Base-by-base conservation (phyloP, 2,888 invertebrate species). In the Oxyscelio sp. region DNA sequence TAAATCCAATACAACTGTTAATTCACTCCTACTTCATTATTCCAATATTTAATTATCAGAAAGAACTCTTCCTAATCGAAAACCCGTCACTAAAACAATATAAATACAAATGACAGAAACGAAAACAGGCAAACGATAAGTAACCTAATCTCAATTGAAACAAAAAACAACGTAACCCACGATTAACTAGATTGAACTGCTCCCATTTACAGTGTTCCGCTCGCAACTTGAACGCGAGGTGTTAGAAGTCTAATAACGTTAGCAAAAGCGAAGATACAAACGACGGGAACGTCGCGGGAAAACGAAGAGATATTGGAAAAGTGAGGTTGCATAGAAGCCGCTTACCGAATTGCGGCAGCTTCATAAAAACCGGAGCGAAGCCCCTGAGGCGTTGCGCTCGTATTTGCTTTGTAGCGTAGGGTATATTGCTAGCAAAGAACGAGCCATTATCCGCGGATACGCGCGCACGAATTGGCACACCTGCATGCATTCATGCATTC, bases 381-480 rank as follows among this genome's bases (percentile, higher is more conserved):
- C 77, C 80, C 80, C 73, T 54, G 71, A 77, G 71, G 79, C 66
- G 56, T 79, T 70, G 40, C 59, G 56, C 66, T 27, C 59, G 74
- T 78, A 78, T 77, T 81, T 78, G 77, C 77, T 80, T 80, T 85
- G 80, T 80, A 22, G 56, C 75, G 71, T 52, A 43, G 68, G 34
- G 38, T 58, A 63, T 61, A 34, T 78, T 54, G 84, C 80, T 63
- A 45, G 52, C 74, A 75, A 83, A 83, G 52, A 83, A 68, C 77
- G 54, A 74, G 82, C 85, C 82, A 87, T 87, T 88, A 87, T 83
- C 77, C 78, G 78, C 74, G 83, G 65, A 86, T 75, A 85, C 59
- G 70, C 45, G 75, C 80, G 74, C 78, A 71, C 75, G 59, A 71
- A 79, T 75, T 81, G 75, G 79, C 71, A 79, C 82, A 78, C 79